Evolutionary conservation across 2,113 vertebrate species (phyloP).

Genomic region (Ursus arctos): DNA sequence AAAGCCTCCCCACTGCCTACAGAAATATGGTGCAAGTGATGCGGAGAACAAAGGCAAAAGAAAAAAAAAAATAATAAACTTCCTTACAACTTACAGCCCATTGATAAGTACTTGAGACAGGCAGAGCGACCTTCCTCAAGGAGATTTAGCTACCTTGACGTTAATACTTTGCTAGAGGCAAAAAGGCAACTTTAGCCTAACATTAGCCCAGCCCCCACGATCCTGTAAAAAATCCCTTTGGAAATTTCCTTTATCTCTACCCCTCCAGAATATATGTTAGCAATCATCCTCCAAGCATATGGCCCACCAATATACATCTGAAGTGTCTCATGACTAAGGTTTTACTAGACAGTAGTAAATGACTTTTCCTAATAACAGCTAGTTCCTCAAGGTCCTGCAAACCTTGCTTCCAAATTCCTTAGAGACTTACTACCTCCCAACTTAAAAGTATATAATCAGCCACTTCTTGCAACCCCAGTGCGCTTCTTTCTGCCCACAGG

Average conservation of each 20-base stretch:
- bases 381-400: neutral
- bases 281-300: neutral
- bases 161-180: neutral
- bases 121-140: neutral
- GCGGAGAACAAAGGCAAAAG: neutral
- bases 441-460: neutral
- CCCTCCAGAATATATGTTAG: neutral
- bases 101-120: neutral
- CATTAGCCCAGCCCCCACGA: neutral
- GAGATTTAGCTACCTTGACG: neutral
- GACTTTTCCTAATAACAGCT: neutral
- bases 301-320: neutral
- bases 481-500: neutral
- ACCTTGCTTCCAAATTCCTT: neutral
- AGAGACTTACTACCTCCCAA: neutral
- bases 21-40: neutral
- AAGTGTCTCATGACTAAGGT: neutral
- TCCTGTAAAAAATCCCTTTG: neutral
- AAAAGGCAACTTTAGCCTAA: neutral
- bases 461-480: neutral
- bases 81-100: neutral
- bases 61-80: neutral
- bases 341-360: neutral
- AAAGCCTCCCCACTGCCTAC: neutral
- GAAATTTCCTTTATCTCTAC: neutral